Base-by-base conservation (phyloP, 2,888 invertebrate genomes). In the Stomorhina lunata region DNA sequence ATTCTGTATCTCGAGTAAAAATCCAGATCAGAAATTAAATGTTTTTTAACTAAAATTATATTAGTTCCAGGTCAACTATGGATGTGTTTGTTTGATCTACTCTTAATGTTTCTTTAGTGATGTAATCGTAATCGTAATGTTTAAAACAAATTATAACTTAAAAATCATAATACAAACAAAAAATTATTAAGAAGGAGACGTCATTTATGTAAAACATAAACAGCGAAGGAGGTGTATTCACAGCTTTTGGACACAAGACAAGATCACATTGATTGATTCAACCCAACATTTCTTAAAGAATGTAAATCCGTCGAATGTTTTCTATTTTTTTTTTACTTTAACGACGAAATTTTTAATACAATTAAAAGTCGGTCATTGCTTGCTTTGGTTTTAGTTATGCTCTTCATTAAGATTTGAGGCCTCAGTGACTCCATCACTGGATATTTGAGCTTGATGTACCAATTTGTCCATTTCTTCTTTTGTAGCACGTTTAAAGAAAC, bases 401-500 rank as follows among this genome's bases (percentile, higher is more conserved):
- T 73, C 88, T 61, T 86, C 85, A 73, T 88, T 89, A 3, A 89
- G 85, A 82, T 88, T 89, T 76, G 90, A 88, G 10, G 87, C 88
- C 84, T 87, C 87, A 2, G 87, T 86, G 71, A 90, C 91, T 10
- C 88, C 87, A 65, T 88, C 88, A 32, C 82, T 88, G 84, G 81
- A 83, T 84, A 82, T 85, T 86, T 84, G 87, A 85, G 77, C 85
- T 86, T 89, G 89, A 20, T 89, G 86, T 25, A 88, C 87, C 75
- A 92, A 85, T 66, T 91, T 90, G 81, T 92, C 89, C 85, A 93
- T 87, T 86, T 92, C 91, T 57, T 92, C 91, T 86, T 92, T 92
- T 73, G 89, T 91, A 17, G 88, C 86, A 53, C 93, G 90, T 71
- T 91, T 90, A 83, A 93, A 93, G 89, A 93, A 93, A 65, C 92